Conservation (phyloP, 2,797 vertebrate species). For the Gadopsis bispinosus region DNA sequence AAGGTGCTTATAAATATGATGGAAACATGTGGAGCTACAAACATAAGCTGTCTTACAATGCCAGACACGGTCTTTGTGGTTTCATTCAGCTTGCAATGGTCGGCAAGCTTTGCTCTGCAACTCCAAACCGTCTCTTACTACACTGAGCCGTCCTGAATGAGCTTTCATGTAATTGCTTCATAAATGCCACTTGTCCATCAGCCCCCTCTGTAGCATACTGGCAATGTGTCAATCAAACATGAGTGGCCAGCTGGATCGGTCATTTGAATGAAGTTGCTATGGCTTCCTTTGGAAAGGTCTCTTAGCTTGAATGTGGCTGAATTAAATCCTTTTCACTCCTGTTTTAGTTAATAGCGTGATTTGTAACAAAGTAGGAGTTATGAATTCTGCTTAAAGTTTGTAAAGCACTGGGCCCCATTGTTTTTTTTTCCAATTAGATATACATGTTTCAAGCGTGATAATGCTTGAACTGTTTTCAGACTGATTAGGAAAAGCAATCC, state of each 20-base stretch:
- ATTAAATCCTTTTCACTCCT: slow-evolving; percentile 36
- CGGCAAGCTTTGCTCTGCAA: slow-evolving; percentile 59
- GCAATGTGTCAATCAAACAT: slow-evolving; percentile 84
- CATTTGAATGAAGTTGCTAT: slow-evolving; percentile 68
- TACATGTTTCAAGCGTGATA: slow-evolving; percentile 13
- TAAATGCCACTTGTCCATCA: slow-evolving; percentile 88
- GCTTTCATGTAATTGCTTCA: slow-evolving; percentile 86
- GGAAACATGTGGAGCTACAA: slow-evolving; percentile 72
- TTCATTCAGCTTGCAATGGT: slow-evolving; percentile 62
- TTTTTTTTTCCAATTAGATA: slow-evolving; percentile 16
- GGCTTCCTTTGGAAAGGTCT: slow-evolving; percentile 62
- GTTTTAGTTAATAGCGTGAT: slow-evolving; percentile 29
- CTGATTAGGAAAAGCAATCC: slow-evolving; percentile 32
- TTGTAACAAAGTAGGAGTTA: slow-evolving; percentile 38
- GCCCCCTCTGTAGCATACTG: slow-evolving; percentile 66
- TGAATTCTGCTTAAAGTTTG: slow-evolving; percentile 27
- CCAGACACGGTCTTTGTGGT: slow-evolving; percentile 48
- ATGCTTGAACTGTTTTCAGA: slow-evolving; percentile 19
- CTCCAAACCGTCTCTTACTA: slow-evolving; percentile 45
- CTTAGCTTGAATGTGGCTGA: slow-evolving; percentile 52
- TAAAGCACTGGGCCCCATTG: not conserved
- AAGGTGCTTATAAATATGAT: slow-evolving; percentile 71
- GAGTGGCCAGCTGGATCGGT: slow-evolving; percentile 73
- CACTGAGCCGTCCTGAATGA: slow-evolving; percentile 71
- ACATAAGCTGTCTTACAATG: slow-evolving; percentile 63